A percentile compares a stretch with the other conserved stretches of the same genome.
These are phyloP conservation scores for Cheilosia soror DNA, from an alignment of 2,888 invertebrate genomes.

Conservation along the genomic window DNA sequence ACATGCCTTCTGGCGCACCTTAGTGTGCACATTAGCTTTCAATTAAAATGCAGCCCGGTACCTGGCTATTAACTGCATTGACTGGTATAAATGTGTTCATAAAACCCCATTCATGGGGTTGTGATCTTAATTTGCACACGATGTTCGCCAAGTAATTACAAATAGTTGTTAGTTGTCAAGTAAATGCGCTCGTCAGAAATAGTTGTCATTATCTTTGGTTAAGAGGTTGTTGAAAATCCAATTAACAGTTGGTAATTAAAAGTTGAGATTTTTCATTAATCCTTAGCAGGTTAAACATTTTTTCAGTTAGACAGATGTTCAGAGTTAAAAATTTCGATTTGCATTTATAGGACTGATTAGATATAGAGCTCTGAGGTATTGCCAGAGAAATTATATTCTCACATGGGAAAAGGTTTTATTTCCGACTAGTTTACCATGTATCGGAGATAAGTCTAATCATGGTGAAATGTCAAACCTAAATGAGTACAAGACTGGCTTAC, in stretches of 20 bases:
- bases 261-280: neutral
- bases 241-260: slow-evolving; percentile 2
- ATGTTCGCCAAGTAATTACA: slow-evolving; percentile 24
- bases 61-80: neutral
- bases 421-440: too few species aligned
- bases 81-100: neutral
- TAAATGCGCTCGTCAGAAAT: neutral
- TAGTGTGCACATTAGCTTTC: slow-evolving; percentile 11
- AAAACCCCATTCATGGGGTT: slow-evolving; percentile 35
- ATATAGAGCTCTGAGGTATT: too few species aligned
- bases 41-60: slow-evolving; percentile 50
- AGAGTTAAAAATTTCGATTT: too few species aligned
- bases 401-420: too few species aligned
- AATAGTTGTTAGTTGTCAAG: slow-evolving; percentile 16
- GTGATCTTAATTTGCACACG: slow-evolving; percentile 39
- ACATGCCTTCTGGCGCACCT: slow-evolving; percentile 44
- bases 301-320: too few species aligned
- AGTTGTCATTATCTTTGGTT: neutral
- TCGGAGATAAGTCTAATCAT: too few species aligned
- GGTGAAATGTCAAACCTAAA: too few species aligned
- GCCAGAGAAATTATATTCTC: too few species aligned
- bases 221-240: neutral
- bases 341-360: too few species aligned
- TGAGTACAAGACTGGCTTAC: too few species aligned
- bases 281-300: too few species aligned